Conservation (phyloP, 2,888 invertebrate genomes). For the Drosophila imparisetae region DNA sequence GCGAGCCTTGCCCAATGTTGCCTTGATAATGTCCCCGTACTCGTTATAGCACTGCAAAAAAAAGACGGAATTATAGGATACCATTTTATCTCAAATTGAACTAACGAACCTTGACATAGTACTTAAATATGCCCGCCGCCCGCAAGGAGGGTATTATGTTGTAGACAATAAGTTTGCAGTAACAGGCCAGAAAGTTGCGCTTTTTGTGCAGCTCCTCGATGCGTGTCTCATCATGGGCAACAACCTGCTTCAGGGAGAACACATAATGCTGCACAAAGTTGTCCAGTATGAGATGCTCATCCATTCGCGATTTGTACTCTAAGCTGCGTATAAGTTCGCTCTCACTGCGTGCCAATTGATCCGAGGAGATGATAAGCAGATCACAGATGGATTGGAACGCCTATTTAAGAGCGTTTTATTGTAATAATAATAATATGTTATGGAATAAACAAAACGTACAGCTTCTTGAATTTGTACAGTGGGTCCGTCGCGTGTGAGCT, state of each 20-base stretch:
- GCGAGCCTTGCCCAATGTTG: conserved; percentile 97
- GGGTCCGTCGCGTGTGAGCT: conserved; percentile 89
- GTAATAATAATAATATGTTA: background rate
- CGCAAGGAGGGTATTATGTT: conserved; percentile 97
- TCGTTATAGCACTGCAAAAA: conserved; percentile 94
- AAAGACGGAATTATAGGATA: background rate
- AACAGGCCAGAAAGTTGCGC: conserved; percentile 97
- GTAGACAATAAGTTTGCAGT: conserved; percentile 98
- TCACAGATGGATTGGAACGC: conserved; percentile 98
- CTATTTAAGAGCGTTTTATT: conserved; percentile 82
- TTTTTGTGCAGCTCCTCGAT: conserved; percentile 99
- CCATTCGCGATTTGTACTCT: conserved; percentile 92
- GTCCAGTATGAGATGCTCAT: conserved; percentile 92
- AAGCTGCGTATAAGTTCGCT: conserved; percentile 87
- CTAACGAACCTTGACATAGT: conserved; percentile 93
- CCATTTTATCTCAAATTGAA: too few relatives aligned
- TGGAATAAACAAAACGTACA: conserved; percentile 84
- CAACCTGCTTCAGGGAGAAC: conserved; percentile 96
- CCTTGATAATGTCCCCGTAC: conserved; percentile 99
- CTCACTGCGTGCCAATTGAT: conserved; percentile 88
- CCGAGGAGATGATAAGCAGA: conserved; percentile 95
- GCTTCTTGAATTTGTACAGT: conserved; percentile 90
- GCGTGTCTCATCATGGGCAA: conserved; percentile 97
- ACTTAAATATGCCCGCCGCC: conserved; percentile 97
- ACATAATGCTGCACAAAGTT: conserved; percentile 97